Evolutionary conservation across 2,888 invertebrate species (phyloP), one percentile per base, ranked within the genome.

Genomic region (Ectemnius continuus): DNA sequence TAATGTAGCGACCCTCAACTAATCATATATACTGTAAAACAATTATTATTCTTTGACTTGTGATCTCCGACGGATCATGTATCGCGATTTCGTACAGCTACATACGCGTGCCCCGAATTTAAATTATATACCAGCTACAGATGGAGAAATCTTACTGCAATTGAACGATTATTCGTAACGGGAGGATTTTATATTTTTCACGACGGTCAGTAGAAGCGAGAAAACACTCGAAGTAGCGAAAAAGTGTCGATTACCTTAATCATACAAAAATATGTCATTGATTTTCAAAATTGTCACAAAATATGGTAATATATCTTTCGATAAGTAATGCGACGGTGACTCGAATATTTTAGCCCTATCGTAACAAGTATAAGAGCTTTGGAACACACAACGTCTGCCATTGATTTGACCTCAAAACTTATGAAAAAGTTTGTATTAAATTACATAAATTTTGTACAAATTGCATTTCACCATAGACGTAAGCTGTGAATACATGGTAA

Each of bases 21-120:
- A 74, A 73, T 66, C 70, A 70, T 20, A 20, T 6, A 13, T 20
- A 20, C 23, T 58, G 16, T 62, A 58, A 20, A 4, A 3, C 16
- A 46, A 67, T 60, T 67, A 75, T 76, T 70, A 74, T 75, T 73
- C 73, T 75, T 76, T 76, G 73, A 79, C 72, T 69, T 70, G 71
- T 81, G 81, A 81, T 81, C 83, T 78, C 74, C 58, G 67, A 79
- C 75, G 75, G 72, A 76, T 79, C 72, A 75, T 76, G 75, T 64
- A 68, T 67, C 69, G 63, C 46, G 46, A 57, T 52, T 66, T 62
- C 56, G 67, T 72, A 70, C 62, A 62, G 65, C 61, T 61, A 52
- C 52, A 58, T 67, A 71, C 46, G 26, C 61, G 48, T 62, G 65
- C 71, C 66, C 47, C 47, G 45, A 61, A 18, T 61, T 75, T 14